Percentiles rank a stretch among this genome's conserved stretches.
These are phyloP conservation scores for Brachionus rotundiformis DNA, from an alignment of 1,140 invertebrate genomes.

Conservation along the genomic window DNA sequence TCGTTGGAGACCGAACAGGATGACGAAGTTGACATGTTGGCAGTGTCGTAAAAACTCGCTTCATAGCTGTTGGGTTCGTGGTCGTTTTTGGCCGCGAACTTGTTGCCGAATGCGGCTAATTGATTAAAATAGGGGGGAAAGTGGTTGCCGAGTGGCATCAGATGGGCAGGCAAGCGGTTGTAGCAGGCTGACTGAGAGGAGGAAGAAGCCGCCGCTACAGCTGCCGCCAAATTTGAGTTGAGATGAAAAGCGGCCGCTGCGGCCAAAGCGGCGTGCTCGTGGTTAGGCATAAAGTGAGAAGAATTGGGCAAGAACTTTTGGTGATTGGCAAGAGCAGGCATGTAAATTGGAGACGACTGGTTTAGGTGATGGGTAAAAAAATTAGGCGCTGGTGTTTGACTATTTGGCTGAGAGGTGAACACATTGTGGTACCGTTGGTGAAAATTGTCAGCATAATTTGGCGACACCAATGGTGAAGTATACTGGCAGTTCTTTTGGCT, in stretches of 20 bases:
- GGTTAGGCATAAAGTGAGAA: background rate
- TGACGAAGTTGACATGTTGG: background rate
- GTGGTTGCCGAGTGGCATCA: constrained; percentile 8
- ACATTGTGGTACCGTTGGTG: background rate
- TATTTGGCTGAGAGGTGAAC: background rate
- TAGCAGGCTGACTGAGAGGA: background rate
- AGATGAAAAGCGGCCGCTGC: constrained; percentile 11
- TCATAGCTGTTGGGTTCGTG: background rate
- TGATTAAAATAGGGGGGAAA: background rate
- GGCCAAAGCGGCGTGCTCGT: constrained; percentile 33
- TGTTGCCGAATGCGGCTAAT: background rate
- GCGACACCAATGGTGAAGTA: constrained; percentile 9
- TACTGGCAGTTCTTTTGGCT: background rate
- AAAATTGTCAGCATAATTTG: background rate
- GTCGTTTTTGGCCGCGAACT: background rate
- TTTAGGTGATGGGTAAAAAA: background rate
- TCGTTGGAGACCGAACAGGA: background rate
- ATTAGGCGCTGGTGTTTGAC: background rate
- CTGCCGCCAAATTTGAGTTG: constrained; percentile 15
- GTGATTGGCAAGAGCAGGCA: background rate
- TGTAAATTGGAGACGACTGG: background rate
- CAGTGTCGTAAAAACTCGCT: background rate
- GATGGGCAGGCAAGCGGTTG: background rate
- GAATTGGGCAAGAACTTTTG: background rate
- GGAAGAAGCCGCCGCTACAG: background rate